Evolutionary conservation across 2,113 vertebrate species (phyloP), one percentile per base, ranked within the genome.

Genomic region (Poecile atricapillus): DNA sequence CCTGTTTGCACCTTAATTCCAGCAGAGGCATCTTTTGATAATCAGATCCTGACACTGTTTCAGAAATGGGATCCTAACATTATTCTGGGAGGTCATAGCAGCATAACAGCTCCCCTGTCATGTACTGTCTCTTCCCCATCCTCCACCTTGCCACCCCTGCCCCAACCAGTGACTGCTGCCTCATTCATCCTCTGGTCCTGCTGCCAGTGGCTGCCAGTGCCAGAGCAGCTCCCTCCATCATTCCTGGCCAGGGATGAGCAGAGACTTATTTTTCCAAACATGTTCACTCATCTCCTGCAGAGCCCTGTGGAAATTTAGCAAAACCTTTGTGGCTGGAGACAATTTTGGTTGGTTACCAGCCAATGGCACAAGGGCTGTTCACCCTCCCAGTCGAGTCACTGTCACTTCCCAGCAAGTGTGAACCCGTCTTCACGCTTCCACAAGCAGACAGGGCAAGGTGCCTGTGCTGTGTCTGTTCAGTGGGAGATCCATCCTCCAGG

Each of bases 141-240:
- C 46, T 52, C 47, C 24, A 15, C 3, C 20, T 27, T 59, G 15
- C 49, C 37, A 41, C 20, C 53, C 28, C 24, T 41, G 35, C 3
- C 4, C 4, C 19, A 64, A 37, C 25, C 19, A 3, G 33, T 4
- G 44, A 15, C 50, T 21, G 9, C 24, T 33, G 33, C 56, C 21
- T 6, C 15, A 2, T 2, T 18, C 19, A 3, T 10, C 20, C 52
- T 4, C 2, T 11, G 3, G 9, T 25, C 27, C 56, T 59, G 33
- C 65, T 53, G 69, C n/a, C n/a, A n/a, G n/a, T 11, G 39, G 33
- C 31, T 0, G 0, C 21, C 0, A 0, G n/a, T 2, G 2, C 27
- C 60, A 53, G 37, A 46, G 4, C 1, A 18, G 46, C 15, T 81
- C 12, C 59, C 33, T 14, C 33, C 35, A 7, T 3, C 5, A 13